Evolutionary conservation across 2,888 invertebrate species (phyloP), one percentile per base, ranked within the genome.

Genomic region (Urechis unicinctus): DNA sequence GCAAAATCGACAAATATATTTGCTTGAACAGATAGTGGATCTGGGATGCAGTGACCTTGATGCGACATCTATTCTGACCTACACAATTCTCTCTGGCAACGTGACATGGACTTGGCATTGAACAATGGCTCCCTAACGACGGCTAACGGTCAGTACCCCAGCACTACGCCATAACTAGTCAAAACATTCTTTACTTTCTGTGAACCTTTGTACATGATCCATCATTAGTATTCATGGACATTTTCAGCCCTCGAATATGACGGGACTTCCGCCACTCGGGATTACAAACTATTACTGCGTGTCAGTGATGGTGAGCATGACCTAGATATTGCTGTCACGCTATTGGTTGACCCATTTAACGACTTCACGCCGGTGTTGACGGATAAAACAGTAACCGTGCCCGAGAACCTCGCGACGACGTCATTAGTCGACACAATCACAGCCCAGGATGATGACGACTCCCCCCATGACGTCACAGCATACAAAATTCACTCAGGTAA

Each of bases 1-100:
- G n/a, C n/a, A n/a, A n/a, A n/a, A n/a, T n/a, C n/a, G n/a, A n/a
- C n/a, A n/a, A n/a, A n/a, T n/a, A n/a, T n/a, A n/a, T n/a, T n/a
- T n/a, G n/a, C n/a, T n/a, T n/a, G n/a, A n/a, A n/a, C n/a, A n/a
- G n/a, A n/a, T n/a, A n/a, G n/a, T n/a, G n/a, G n/a, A n/a, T n/a
- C n/a, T n/a, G n/a, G n/a, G n/a, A 36, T 52, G 52, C 2, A 61
- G 64, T 6, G 72, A 72, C 57, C 58, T 51, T 2, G 72, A 72
- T 44, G 56, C 9, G 9, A 13, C 36, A 36, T 36, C 36, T 13
- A 17, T 36, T 21, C 47, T 73, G 21, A 55, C 53, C 4, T 73
- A 66, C 52, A 24, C 54, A 3, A 65, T 74, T 43, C 60, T 21
- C 6, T 56, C 58, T 25, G 52, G 31, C 2, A 63, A 64, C 52